These are phyloP conservation scores for Microtus obscurus DNA, from an alignment of 2,797 vertebrate species.

Conservation along the genomic window DNA sequence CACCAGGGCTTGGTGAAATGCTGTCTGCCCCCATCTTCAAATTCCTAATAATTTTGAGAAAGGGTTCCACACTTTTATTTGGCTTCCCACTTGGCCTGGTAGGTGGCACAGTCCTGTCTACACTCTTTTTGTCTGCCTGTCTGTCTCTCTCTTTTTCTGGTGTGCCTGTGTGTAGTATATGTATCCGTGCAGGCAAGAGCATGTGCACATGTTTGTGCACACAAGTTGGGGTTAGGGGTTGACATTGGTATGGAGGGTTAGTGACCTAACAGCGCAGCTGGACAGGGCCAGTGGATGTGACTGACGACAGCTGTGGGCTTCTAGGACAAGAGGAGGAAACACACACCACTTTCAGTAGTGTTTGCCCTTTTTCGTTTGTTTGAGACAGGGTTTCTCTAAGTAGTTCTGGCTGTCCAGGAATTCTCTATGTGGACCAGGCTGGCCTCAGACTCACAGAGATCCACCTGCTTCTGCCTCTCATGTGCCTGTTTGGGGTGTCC, in stretches of 20 bases:
- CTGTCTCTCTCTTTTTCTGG: not conserved
- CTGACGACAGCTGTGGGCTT: not conserved
- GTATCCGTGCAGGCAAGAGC: not conserved
- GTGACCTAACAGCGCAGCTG: not conserved
- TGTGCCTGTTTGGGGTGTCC: not conserved
- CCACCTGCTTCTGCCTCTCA: not conserved
- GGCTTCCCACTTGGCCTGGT: not conserved
- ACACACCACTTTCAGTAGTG: not conserved
- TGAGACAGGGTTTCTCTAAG: not conserved
- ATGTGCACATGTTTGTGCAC: not conserved
- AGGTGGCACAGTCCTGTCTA: not conserved
- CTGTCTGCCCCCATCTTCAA: not conserved
- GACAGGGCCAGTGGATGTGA: not conserved
- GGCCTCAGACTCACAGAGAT: not conserved
- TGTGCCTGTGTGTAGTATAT: not conserved
- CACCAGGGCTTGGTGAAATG: not conserved
- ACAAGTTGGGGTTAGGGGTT: not conserved
- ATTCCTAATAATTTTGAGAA: not conserved
- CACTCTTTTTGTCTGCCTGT: not conserved
- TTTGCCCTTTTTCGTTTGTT: not conserved
- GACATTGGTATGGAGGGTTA: not conserved
- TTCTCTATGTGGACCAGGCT: not conserved
- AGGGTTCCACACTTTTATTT: not conserved
- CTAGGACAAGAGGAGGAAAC: not conserved
- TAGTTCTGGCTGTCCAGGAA: no score